Percentiles rank a stretch among this genome's conserved stretches.
Evolutionary conservation across 92 coral and sea anemone species (phyloP).

Genomic region (Epizoanthus illoricatus): DNA sequence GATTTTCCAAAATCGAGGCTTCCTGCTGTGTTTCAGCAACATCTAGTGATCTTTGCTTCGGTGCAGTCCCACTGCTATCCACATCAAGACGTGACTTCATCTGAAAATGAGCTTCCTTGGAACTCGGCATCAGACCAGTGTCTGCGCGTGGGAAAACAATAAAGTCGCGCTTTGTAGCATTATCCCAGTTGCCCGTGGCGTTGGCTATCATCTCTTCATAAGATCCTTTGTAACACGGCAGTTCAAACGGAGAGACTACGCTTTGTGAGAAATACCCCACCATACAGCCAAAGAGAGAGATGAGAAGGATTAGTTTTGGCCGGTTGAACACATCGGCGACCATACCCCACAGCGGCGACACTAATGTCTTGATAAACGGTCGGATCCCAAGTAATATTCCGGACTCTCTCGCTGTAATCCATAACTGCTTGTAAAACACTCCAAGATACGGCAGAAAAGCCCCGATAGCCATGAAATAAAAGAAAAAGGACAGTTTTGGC

Average conservation of each 20-base stretch:
- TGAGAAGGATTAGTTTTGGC: slow-evolving; percentile 73
- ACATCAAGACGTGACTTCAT: background rate
- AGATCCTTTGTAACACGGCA: slow-evolving; percentile 73
- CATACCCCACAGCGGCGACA: slow-evolving; percentile 89
- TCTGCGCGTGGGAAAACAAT: background rate
- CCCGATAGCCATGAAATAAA: slow-evolving; percentile 86
- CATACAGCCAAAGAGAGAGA: slow-evolving; percentile 69
- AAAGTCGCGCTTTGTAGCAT: slow-evolving; percentile 4
- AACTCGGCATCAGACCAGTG: background rate
- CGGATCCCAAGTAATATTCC: slow-evolving; percentile 83
- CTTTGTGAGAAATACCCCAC: slow-evolving; percentile 86
- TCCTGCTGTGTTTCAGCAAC: background rate
- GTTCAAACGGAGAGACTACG: slow-evolving; percentile 77
- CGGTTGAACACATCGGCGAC: slow-evolving; percentile 68
- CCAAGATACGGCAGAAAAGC: slow-evolving; percentile 86
- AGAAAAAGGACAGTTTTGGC: slow-evolving; percentile 79
- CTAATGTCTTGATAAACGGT: slow-evolving; percentile 79
- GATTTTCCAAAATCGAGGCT: background rate
- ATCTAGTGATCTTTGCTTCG: background rate
- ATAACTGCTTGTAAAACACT: slow-evolving; percentile 83
- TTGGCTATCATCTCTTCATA: slow-evolving; percentile 18
- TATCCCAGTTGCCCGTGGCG: background rate
- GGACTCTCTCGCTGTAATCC: slow-evolving; percentile 84
- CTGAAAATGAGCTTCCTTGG: background rate
- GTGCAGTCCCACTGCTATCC: background rate